A percentile compares a stretch with the other conserved stretches of the same genome.
These are phyloP conservation scores for Stichodactyla helianthus DNA, from an alignment of 64 coral and sea anemone species.

Conservation along the genomic window DNA sequence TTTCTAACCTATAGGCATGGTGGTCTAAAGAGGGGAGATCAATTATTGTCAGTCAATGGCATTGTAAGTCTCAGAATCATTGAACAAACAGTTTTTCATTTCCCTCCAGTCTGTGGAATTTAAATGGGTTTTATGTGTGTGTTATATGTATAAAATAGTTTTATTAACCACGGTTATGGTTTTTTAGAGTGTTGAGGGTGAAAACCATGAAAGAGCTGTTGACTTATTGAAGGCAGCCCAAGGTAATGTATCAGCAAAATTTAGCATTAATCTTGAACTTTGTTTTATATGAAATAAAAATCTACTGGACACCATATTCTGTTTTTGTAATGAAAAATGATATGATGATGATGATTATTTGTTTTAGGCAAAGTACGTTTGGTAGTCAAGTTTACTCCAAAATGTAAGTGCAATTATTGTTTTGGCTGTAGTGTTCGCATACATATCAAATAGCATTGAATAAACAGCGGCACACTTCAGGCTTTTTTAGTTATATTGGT, in stretches of 20 bases:
- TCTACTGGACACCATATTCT: too few relatives aligned
- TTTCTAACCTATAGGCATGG: constrained; percentile 44
- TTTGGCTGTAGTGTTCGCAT: not conserved
- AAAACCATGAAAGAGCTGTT: constrained; percentile 98
- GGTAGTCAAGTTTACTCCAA: constrained; percentile 98
- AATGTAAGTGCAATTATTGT: constrained; percentile 61
- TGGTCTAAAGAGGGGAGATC: constrained; percentile 89
- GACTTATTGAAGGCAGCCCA: constrained; percentile 95
- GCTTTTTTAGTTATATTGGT: too few relatives aligned
- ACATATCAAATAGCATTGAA: too few relatives aligned
- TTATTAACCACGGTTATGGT: not conserved
- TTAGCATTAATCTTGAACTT: not conserved
- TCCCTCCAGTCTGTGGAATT: not conserved
- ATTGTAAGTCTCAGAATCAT: constrained; percentile 55
- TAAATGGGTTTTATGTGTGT: too few relatives aligned
- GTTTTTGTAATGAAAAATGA: too few relatives aligned
- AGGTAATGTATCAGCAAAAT: constrained; percentile 35
- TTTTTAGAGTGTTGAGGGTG: constrained; percentile 96
- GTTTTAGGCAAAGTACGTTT: constrained; percentile 85
- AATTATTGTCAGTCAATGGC: constrained; percentile 93
- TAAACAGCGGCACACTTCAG: too few relatives aligned
- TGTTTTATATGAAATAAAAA: too few relatives aligned
- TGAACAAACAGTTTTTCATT: not conserved
- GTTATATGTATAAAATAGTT: too few relatives aligned
- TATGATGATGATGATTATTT: not conserved